Conservation (phyloP, 2,888 invertebrate genomes). For the Phlogophora meticulosa region DNA sequence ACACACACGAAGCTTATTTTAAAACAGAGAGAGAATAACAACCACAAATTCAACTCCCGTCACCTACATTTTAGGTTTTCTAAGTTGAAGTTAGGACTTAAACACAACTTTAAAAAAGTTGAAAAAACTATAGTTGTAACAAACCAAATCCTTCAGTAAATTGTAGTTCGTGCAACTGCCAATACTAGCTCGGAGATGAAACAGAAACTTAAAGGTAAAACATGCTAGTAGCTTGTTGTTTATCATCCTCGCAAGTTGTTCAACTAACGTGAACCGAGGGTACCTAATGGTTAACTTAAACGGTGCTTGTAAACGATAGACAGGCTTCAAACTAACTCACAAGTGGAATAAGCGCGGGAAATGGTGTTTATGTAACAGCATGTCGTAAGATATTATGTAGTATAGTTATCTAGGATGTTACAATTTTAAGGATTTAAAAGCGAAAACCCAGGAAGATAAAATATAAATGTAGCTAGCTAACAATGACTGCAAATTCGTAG, state of each 20-base stretch:
- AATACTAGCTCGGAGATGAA: slow-evolving; percentile 24
- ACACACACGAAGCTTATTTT: slow-evolving; percentile 15
- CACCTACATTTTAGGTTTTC: too few relatives aligned
- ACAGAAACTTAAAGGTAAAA: slow-evolving; percentile 38
- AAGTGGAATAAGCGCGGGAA: slow-evolving; percentile 36
- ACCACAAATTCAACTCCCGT: background rate
- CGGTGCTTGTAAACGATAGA: slow-evolving; percentile 47
- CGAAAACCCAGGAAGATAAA: background rate
- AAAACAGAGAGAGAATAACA: background rate
- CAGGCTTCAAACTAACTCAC: slow-evolving; percentile 53
- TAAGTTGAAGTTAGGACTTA: too few relatives aligned
- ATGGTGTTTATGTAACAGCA: slow-evolving; percentile 11
- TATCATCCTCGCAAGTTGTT: slow-evolving; percentile 47
- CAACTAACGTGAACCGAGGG: slow-evolving; percentile 30
- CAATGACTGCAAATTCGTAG: background rate
- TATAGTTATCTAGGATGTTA: background rate
- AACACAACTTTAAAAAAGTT: background rate
- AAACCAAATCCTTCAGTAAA: slow-evolving; percentile 17
- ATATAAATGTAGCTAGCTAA: background rate
- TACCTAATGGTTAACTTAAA: slow-evolving; percentile 56
- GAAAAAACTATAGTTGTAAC: background rate
- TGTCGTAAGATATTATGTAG: slow-evolving; percentile 1
- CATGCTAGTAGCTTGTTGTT: slow-evolving; percentile 27
- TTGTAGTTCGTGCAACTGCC: slow-evolving; percentile 24
- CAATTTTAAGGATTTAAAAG: background rate